Base-by-base conservation (phyloP, 1,140 invertebrate genomes). In the Drosophila ananassae region DNA sequence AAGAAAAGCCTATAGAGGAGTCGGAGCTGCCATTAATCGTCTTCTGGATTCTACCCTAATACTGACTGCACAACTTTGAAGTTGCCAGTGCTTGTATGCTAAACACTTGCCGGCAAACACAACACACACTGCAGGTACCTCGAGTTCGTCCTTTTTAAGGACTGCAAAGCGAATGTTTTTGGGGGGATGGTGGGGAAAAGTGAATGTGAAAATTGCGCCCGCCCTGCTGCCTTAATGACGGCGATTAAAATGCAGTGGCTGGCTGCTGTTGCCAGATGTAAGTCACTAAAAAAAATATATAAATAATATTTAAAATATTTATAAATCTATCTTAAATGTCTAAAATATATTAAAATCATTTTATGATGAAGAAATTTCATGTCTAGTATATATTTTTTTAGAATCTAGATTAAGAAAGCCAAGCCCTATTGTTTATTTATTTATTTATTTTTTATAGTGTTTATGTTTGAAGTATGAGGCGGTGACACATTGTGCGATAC, bases 231-330 rank as follows among this genome's bases (percentile, higher is more conserved):
- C 81, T 77, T 84, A 84, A 84, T 84, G 81, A 84, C 67, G 77
- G 48, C 81, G 81, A 85, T 85, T 85, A 84, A 84, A 84, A 77
- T 84, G 81, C 82, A 76, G 67, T 69, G 62, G 55, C 47, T 30
- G 76, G 52, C 44, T 44, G 61, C 55, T 39, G 28, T 52, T n/a
- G 63, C 63, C 62, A 67, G 62, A 64, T 52, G 63, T 24, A 13
- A n/a, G 9, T 30, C 63, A 67, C 63, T 51, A 2, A 2, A 1
- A 63, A 25, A 67, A 66, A 64, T 4, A 10, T 5, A 44, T 37
- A n/a, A 12, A 37, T 37, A 7, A 37, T 12, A 37, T 37, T 34
- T 10, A 12, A 28, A 7, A 7, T 6, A 17, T 17, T 17, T 17
- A 17, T 1, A 17, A 17, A 17, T 17, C 0, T 17, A 0, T 17